Percentiles rank a stretch among this genome's conserved stretches.
phyloP scores from a whole-genome alignment of 1,140 invertebrate species.

The Polyergus mexicanus region DNA sequence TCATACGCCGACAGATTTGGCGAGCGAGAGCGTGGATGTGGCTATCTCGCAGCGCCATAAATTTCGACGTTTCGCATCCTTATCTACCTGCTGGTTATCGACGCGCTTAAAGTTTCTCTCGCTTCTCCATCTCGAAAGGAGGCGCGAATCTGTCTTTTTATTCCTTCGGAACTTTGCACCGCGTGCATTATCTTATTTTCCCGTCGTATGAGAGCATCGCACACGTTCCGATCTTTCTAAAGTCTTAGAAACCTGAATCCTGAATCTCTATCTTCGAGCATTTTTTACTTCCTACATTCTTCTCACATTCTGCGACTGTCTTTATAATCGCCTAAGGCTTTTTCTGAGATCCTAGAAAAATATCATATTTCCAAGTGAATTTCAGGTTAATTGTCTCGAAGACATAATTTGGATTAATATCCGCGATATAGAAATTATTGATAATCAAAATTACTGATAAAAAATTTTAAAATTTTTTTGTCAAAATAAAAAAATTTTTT shows the following conservation, averaged over 20 bases:
- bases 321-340: neutral
- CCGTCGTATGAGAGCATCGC: conserved; percentile 13
- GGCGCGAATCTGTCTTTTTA: conserved; percentile 42
- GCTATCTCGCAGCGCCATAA: conserved; percentile 49
- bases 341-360: neutral
- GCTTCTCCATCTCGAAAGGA: conserved; percentile 4
- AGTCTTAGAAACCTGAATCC: conserved; percentile 32
- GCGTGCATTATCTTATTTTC: conserved; percentile 57
- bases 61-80: conserved; percentile 36
- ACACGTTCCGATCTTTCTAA: conserved; percentile 20
- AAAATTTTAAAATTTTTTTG: neutral
- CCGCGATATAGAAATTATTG: neutral
- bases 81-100: conserved; percentile 37
- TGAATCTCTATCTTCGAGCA: neutral
- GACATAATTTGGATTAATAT: conserved; percentile 13
- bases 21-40: conserved; percentile 9
- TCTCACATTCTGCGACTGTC: neutral
- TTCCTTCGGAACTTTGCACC: conserved; percentile 26
- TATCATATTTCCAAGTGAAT: neutral
- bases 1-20: conserved; percentile 45
- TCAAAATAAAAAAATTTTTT: neutral
- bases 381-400: neutral
- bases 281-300: conserved; percentile 25
- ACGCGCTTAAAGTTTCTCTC: conserved; percentile 49
- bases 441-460: neutral